Percentiles rank a stretch among this genome's conserved stretches.
Evolutionary conservation across 2,113 vertebrate species (phyloP).

Genomic region (Rhinichthys klamathensis): DNA sequence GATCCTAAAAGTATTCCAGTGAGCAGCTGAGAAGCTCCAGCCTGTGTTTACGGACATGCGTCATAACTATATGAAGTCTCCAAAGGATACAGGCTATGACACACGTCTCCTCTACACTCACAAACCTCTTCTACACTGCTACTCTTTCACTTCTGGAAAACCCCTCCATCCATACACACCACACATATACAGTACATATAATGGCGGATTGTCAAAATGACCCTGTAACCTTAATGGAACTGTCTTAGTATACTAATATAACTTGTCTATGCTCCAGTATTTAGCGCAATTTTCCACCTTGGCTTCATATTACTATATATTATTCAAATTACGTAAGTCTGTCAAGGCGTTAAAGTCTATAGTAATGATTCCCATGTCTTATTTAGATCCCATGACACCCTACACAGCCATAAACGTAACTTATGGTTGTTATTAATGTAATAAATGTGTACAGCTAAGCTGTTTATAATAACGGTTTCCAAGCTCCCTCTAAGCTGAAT

Average conservation of each 20-base stretch:
- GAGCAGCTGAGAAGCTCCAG: slow-evolving; percentile 31
- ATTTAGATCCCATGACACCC: slow-evolving; percentile 59
- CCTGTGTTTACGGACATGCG: slow-evolving; percentile 59
- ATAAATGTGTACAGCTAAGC: slow-evolving; percentile 39
- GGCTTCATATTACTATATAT: slow-evolving; percentile 46
- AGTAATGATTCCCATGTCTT: slow-evolving; percentile 56
- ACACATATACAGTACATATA: slow-evolving; percentile 14
- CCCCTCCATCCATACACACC: background rate
- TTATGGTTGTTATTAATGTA: slow-evolving; percentile 55
- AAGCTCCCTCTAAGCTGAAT: slow-evolving; percentile 33
- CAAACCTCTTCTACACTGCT: background rate
- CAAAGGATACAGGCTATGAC: slow-evolving; percentile 57
- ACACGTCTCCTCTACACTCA: slow-evolving; percentile 51
- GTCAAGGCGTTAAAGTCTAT: slow-evolving; percentile 5
- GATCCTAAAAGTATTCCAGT: slow-evolving; percentile 50
- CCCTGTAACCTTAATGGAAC: slow-evolving; percentile 5
- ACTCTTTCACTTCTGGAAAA: background rate
- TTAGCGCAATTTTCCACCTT: slow-evolving; percentile 38
- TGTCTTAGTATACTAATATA: slow-evolving; percentile 7
- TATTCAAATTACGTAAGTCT: slow-evolving; percentile 62
- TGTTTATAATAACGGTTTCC: slow-evolving; percentile 40
- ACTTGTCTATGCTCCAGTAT: background rate
- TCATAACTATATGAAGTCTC: slow-evolving; percentile 64
- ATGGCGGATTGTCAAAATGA: slow-evolving; percentile 21
- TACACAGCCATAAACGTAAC: slow-evolving; percentile 50